Conservation (phyloP, 2,797 vertebrate genomes). For the Premnoplex brunnescens region DNA sequence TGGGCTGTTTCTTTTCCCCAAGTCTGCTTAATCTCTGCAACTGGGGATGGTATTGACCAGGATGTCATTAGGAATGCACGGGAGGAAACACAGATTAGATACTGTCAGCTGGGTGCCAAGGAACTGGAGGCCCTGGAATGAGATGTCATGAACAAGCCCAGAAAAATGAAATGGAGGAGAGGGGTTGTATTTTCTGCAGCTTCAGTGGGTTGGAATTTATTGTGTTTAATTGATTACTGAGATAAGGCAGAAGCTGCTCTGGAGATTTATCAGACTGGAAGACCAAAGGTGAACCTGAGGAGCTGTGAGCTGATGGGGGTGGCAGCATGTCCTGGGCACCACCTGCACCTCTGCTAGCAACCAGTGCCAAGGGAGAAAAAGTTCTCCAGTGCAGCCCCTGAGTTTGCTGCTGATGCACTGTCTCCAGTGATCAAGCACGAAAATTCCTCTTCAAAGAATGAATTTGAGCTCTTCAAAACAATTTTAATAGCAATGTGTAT, state of each 20-base stretch:
- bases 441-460: neutral
- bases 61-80: conserved; percentile 29
- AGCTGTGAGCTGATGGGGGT: neutral
- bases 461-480: neutral
- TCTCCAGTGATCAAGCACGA: neutral
- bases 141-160: conserved; percentile 10
- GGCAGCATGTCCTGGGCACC: neutral
- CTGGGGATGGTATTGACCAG: conserved; percentile 19
- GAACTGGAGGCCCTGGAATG: conserved; percentile 14
- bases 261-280: neutral
- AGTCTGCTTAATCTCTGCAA: neutral
- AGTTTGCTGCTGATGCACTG: neutral
- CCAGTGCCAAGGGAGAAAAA: neutral
- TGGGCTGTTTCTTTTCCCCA: neutral
- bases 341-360: neutral
- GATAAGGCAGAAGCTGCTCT: neutral
- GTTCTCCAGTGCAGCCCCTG: neutral
- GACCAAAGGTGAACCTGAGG: neutral
- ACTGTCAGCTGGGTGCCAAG: conserved; percentile 38
- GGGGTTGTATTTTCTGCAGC: neutral
- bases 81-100: neutral
- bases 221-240: conserved; percentile 15
- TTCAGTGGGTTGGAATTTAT: conserved; percentile 27
- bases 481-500: neutral
- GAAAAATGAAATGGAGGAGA: neutral